phyloP scores from a whole-genome alignment of 1,140 invertebrate species.

The Galendromus occidentalis region DNA sequence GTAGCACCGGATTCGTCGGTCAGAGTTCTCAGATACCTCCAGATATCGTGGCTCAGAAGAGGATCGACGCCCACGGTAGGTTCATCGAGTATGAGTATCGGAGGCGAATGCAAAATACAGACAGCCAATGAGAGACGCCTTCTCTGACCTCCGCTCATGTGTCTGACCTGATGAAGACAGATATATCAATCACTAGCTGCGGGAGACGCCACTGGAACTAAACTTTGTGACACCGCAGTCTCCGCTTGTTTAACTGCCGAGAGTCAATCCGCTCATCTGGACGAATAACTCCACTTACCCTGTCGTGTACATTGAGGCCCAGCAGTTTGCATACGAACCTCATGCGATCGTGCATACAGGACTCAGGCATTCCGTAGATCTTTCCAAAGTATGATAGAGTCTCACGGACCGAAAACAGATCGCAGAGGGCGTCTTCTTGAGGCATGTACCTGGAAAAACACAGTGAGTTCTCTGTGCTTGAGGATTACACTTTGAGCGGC shows the following conservation, averaged over 20 bases:
- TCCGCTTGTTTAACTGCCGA: too few relatives aligned
- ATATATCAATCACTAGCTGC: too few relatives aligned
- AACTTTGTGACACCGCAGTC: too few relatives aligned
- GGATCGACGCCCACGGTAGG: constrained; percentile 32
- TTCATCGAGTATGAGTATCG: constrained; percentile 30
- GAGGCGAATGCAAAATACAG: constrained; percentile 26
- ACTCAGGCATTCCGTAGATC: constrained; percentile 63
- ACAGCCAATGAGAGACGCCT: constrained; percentile 75
- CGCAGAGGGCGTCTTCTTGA: background rate
- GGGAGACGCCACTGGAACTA: too few relatives aligned
- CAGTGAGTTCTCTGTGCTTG: too few relatives aligned
- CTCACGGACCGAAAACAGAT: constrained; percentile 32
- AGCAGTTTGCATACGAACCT: background rate
- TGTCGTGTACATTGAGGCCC: background rate
- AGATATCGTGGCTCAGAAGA: constrained; percentile 23
- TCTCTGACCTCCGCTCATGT: constrained; percentile 66
- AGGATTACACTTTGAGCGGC: too few relatives aligned
- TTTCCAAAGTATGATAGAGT: constrained; percentile 92
- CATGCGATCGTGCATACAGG: constrained; percentile 36
- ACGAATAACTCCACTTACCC: background rate
- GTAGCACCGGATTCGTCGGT: constrained; percentile 22
- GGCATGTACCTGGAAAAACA: background rate
- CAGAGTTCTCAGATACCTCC: constrained; percentile 27
- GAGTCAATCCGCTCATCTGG: too few relatives aligned
- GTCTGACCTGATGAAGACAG: constrained; percentile 16